These are phyloP conservation scores for Phyllotis vaccarum DNA, from an alignment of 2,797 vertebrate genomes.

Conservation along the genomic window DNA sequence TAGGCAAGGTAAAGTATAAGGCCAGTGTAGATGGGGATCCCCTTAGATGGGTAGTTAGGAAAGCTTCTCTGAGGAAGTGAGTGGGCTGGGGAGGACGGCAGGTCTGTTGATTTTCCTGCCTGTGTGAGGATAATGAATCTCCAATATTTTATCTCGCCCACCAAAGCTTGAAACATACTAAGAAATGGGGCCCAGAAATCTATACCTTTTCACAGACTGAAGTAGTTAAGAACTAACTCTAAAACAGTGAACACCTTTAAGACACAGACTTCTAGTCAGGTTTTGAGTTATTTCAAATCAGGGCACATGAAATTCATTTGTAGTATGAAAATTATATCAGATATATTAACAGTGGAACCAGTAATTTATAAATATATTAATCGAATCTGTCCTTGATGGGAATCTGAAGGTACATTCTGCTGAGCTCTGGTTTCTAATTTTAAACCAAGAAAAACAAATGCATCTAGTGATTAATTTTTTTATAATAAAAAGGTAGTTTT, in stretches of 20 bases:
- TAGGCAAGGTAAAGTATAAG: neutral
- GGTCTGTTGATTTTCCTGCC: neutral
- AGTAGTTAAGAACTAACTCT: neutral
- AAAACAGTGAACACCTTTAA: neutral
- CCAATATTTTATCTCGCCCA: neutral
- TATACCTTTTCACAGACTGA: neutral
- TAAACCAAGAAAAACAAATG: slow-evolving; percentile 45
- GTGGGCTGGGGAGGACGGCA: neutral
- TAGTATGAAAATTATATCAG: slow-evolving; percentile 45
- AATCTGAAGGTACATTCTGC: neutral
- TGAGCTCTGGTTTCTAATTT: slow-evolving; percentile 62
- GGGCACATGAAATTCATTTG: neutral
- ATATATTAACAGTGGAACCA: slow-evolving; percentile 55
- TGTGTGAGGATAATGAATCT: neutral
- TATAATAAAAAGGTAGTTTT: neutral
- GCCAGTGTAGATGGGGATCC: accelerated
- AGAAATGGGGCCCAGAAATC: neutral
- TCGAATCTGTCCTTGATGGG: slow-evolving; percentile 35
- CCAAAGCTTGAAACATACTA: neutral
- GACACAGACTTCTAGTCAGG: neutral
- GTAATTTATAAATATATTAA: slow-evolving; percentile 45
- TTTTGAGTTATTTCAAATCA: slow-evolving; percentile 39
- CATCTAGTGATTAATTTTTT: slow-evolving; percentile 13
- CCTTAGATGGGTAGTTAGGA: no score
- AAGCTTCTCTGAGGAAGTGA: neutral